Percentiles rank a stretch among this genome's conserved stretches.
Conservation (phyloP, 2,797 vertebrate genomes). For the Schizothorax lantsangensis region DNA sequence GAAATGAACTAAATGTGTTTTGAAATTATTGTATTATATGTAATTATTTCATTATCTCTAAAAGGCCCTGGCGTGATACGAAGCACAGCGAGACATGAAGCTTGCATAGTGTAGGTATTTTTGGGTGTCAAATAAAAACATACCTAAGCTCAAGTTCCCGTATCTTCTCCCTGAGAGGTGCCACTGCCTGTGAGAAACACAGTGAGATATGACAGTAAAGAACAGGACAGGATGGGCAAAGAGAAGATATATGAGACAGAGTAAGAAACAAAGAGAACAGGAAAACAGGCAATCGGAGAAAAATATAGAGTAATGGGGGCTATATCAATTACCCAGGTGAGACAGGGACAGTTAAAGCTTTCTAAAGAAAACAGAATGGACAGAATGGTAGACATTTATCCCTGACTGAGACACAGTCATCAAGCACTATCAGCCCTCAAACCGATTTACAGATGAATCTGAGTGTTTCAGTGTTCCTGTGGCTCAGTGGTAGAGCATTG, state of each 20-base stretch:
- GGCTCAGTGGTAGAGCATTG: no score
- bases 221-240: not conserved
- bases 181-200: conserved; percentile 83
- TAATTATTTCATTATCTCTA: not conserved
- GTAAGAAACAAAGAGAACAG: not conserved
- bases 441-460: not conserved
- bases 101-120: not conserved
- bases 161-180: conserved; percentile 95
- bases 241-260: no score
- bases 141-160: conserved; percentile 96
- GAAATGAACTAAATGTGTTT: not conserved
- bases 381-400: not conserved
- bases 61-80: not conserved
- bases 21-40: not conserved
- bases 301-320: not conserved
- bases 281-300: not conserved
- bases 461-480: no score
- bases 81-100: not conserved
- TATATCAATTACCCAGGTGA: not conserved
- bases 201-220: conserved; percentile 27
- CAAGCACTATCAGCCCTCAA: not conserved
- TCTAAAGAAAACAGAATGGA: not conserved
- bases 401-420: not conserved
- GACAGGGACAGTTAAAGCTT: not conserved
- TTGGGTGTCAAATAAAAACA: conserved; percentile 37